phyloP scores from a whole-genome alignment of 1,140 invertebrate genomes.

The Copidosoma floridanum region DNA sequence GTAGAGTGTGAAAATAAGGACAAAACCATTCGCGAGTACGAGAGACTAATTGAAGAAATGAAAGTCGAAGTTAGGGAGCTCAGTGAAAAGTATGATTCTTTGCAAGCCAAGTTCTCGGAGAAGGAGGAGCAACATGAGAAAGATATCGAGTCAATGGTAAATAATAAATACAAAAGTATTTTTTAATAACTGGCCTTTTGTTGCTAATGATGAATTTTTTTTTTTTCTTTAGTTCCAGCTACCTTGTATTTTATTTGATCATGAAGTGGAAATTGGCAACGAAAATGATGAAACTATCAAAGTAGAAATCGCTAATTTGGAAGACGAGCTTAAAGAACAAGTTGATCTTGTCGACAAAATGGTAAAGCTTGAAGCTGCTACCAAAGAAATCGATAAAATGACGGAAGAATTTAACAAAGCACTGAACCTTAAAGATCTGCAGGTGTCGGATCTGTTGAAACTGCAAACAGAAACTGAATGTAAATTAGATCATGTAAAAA shows the following conservation, averaged over 20 bases:
- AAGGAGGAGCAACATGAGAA: slow-evolving; percentile 38
- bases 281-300: slow-evolving; percentile 35
- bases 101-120: slow-evolving; percentile 29
- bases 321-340: slow-evolving; percentile 28
- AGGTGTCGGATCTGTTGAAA: slow-evolving; percentile 23
- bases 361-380: slow-evolving; percentile 16
- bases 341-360: slow-evolving; percentile 24
- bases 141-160: slow-evolving; percentile 47
- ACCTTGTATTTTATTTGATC: too few species aligned
- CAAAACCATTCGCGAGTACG: slow-evolving; percentile 48
- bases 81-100: slow-evolving; percentile 27
- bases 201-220: slow-evolving; percentile 7
- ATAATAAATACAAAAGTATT: neutral
- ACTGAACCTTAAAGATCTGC: slow-evolving; percentile 20
- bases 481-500: slow-evolving; percentile 18
- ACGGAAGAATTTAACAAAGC: slow-evolving; percentile 24
- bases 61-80: slow-evolving; percentile 36
- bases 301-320: slow-evolving; percentile 30
- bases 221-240: slow-evolving; percentile 31
- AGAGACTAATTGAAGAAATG: slow-evolving; percentile 46
- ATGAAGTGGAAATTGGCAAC: slow-evolving; percentile 38
- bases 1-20: slow-evolving; percentile 50
- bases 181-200: slow-evolving; percentile 4
- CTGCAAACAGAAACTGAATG: slow-evolving; percentile 28
- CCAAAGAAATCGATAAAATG: slow-evolving; percentile 19